phyloP scores from a whole-genome alignment of 2,888 invertebrate genomes.

The Ophion ventricosus region DNA sequence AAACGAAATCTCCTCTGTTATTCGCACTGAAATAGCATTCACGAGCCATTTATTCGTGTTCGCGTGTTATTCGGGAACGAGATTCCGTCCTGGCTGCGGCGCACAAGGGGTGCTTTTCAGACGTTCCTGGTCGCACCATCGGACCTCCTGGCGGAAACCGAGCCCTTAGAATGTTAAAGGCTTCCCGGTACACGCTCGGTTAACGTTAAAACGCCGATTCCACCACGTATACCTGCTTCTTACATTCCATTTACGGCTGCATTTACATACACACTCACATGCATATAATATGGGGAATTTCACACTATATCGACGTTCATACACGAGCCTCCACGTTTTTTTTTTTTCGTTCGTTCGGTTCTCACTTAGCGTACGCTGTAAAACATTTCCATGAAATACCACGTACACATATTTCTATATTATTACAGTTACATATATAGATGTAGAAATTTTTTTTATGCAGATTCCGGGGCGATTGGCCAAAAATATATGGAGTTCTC shows the following conservation, averaged over 20 bases:
- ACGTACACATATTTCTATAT: no score
- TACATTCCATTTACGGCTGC: slow-evolving; percentile 49
- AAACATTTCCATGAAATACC: no score
- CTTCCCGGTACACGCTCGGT: slow-evolving; percentile 63
- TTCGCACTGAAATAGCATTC: slow-evolving; percentile 32
- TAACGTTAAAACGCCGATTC: slow-evolving; percentile 61
- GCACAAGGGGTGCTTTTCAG: slow-evolving; percentile 20
- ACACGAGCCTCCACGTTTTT: background rate
- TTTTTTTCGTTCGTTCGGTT: background rate
- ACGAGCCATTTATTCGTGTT: slow-evolving; percentile 51
- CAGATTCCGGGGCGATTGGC: no score
- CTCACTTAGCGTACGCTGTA: no score
- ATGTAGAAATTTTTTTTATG: no score
- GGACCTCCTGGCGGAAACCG: slow-evolving; percentile 42
- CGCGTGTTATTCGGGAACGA: slow-evolving; percentile 59
- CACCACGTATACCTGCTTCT: slow-evolving; percentile 36
- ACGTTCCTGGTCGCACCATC: slow-evolving; percentile 45
- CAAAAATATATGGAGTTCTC: no score
- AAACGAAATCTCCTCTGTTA: slow-evolving; percentile 7
- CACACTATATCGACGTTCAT: background rate
- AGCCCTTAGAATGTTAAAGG: slow-evolving; percentile 63
- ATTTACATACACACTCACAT: slow-evolving; percentile 34
- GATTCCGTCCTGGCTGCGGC: slow-evolving; percentile 50
- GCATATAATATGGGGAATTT: slow-evolving; percentile 43
- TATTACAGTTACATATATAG: no score